Conservation (phyloP, 2,797 vertebrate species). For the Zalophus californianus region DNA sequence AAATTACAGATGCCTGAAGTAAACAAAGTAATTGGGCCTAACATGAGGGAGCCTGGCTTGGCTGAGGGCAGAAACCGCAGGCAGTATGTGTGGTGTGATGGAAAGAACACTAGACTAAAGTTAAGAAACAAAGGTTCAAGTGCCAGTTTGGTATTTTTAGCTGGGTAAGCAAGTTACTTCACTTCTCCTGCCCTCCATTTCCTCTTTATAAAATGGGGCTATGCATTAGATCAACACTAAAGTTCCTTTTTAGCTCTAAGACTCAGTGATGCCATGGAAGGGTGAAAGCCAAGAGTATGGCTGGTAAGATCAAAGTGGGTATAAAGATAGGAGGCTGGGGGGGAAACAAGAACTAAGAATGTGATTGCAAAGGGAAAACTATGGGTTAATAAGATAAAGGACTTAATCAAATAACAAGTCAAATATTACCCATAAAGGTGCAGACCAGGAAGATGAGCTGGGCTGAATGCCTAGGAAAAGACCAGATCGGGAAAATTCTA, state of each 20-base stretch:
- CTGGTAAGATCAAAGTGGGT: neutral
- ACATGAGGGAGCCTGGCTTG: neutral
- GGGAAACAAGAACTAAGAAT: neutral
- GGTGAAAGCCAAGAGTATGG: neutral
- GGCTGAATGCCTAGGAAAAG: slow-evolving; percentile 25
- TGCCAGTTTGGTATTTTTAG: neutral
- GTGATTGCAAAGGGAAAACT: slow-evolving; percentile 1
- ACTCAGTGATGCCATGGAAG: neutral
- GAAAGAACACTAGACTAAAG: neutral
- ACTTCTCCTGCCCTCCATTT: neutral
- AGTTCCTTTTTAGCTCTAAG: neutral
- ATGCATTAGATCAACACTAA: neutral
- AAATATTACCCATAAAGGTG: neutral
- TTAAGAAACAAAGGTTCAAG: neutral
- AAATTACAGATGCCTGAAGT: neutral
- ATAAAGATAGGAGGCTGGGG: neutral
- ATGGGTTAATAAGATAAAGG: neutral
- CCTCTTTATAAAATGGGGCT: neutral
- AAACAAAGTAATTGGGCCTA: slow-evolving; percentile 37
- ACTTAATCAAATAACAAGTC: neutral
- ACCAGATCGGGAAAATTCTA: neutral
- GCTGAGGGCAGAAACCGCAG: neutral
- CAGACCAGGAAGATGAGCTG: neutral
- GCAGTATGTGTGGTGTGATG: neutral
- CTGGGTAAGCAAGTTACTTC: neutral